These are phyloP conservation scores for Tachystola acroxantha DNA, from an alignment of 2,888 invertebrate species.

Conservation along the genomic window DNA sequence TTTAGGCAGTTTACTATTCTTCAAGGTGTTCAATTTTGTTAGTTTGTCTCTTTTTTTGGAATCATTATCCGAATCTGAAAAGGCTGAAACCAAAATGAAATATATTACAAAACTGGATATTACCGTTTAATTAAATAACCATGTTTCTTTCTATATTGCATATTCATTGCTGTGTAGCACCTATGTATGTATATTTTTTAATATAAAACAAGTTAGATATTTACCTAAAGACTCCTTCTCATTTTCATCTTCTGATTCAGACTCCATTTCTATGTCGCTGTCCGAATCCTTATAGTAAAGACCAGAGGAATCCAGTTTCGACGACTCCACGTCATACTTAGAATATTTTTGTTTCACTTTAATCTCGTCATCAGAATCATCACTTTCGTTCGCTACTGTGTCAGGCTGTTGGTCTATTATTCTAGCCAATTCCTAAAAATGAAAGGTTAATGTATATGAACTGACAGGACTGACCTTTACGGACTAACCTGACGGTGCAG, in stretches of 20 bases:
- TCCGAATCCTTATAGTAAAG: constrained; percentile 83
- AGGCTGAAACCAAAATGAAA: constrained; percentile 60
- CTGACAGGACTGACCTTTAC: too few relatives aligned
- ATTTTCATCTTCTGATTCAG: constrained; percentile 73
- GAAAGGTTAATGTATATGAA: background rate
- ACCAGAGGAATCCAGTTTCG: constrained; percentile 84
- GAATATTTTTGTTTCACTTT: constrained; percentile 73
- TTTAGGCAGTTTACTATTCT: constrained; percentile 46
- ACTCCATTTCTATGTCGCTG: constrained; percentile 80
- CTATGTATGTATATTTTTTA: too few relatives aligned
- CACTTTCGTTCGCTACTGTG: constrained; percentile 80
- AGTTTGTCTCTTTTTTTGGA: constrained; percentile 52
- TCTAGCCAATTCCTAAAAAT: constrained; percentile 68
- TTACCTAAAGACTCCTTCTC: constrained; percentile 78
- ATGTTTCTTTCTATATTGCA: too few relatives aligned
- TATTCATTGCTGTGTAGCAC: too few relatives aligned
- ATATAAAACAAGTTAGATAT: too few relatives aligned
- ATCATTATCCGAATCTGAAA: constrained; percentile 82
- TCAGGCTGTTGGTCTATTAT: constrained; percentile 82
- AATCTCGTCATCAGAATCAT: constrained; percentile 79
- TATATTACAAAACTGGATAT: too few relatives aligned
- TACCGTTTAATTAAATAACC: too few relatives aligned
- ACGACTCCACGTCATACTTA: constrained; percentile 81
- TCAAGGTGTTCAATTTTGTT: constrained; percentile 59
- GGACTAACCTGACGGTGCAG: too few relatives aligned